These are phyloP conservation scores for Hydrozoanthus gracilis DNA, from an alignment of 92 coral and sea anemone genomes.

Conservation along the genomic window DNA sequence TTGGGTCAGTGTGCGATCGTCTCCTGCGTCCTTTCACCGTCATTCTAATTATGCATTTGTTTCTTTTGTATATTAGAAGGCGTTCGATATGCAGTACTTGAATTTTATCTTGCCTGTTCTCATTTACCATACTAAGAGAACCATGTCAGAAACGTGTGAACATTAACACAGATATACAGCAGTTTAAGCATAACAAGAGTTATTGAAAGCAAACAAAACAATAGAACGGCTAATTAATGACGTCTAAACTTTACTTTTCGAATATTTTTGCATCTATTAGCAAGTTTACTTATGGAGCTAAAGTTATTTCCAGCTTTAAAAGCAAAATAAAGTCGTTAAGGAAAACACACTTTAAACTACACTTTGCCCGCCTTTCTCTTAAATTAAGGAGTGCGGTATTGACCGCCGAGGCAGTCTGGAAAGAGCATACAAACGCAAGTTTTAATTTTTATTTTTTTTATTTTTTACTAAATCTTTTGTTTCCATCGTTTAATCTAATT, in stretches of 20 bases:
- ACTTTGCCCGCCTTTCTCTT: too few relatives aligned
- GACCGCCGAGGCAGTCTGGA: too few relatives aligned
- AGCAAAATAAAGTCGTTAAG: too few relatives aligned
- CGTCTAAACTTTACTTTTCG: not conserved
- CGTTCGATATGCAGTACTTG: not conserved
- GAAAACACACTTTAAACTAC: too few relatives aligned
- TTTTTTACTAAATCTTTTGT: too few relatives aligned
- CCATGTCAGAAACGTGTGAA: not conserved
- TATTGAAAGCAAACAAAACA: slow-evolving; percentile 23
- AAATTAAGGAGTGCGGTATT: too few relatives aligned
- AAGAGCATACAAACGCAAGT: too few relatives aligned
- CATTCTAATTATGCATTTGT: not conserved
- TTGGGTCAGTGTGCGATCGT: slow-evolving; percentile 13
- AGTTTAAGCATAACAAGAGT: not conserved
- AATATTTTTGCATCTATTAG: slow-evolving; percentile 16
- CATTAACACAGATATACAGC: not conserved
- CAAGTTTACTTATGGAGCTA: not conserved
- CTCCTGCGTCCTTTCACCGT: slow-evolving; percentile 3
- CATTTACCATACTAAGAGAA: not conserved
- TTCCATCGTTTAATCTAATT: too few relatives aligned
- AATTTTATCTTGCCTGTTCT: not conserved
- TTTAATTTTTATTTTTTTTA: too few relatives aligned
- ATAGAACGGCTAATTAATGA: not conserved
- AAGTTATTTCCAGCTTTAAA: too few relatives aligned
- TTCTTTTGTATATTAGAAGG: not conserved